Percentiles rank a stretch among this genome's conserved stretches.
Evolutionary conservation across 2,113 vertebrate genomes (phyloP).

Genomic region (Strix uralensis): DNA sequence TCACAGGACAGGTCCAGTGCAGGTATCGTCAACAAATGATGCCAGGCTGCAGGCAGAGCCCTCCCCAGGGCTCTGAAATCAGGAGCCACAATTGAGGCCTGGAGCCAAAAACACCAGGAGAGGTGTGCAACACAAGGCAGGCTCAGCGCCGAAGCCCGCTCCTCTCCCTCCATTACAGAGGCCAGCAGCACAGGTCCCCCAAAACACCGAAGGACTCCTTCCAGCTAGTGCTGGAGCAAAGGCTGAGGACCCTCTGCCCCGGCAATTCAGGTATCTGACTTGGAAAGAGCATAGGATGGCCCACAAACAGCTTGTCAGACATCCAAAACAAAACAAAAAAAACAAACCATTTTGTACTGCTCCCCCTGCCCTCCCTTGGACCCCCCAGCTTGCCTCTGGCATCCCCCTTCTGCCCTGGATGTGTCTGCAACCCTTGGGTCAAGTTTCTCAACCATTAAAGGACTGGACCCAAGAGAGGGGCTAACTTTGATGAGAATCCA

Average conservation of each 20-base stretch:
- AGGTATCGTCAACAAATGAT: not conserved
- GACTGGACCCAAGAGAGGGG: not conserved
- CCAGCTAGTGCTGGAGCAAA: accelerated
- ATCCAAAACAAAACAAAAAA: not conserved
- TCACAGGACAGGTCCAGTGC: accelerated
- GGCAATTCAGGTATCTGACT: not conserved
- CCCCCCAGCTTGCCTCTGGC: not conserved
- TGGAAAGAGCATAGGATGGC: not conserved
- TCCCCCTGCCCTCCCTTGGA: accelerated
- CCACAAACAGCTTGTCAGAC: not conserved
- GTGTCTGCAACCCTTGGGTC: not conserved
- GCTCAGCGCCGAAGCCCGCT: accelerated
- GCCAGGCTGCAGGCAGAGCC: not conserved
- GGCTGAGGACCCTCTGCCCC: not conserved
- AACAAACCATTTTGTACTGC: not conserved
- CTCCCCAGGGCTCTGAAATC: not conserved
- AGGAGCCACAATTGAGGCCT: not conserved
- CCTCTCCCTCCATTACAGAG: not conserved
- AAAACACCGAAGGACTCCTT: not conserved
- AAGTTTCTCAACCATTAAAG: not conserved
- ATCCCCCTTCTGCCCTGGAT: not conserved
- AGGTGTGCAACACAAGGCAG: accelerated
- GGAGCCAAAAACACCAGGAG: not conserved
- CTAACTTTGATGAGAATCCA: conserved; percentile 13
- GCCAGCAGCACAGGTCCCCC: not conserved